A percentile compares a stretch with the other conserved stretches of the same genome.
These are phyloP conservation scores for Tipula confusa DNA, from an alignment of 2,888 invertebrate species.

Conservation along the genomic window DNA sequence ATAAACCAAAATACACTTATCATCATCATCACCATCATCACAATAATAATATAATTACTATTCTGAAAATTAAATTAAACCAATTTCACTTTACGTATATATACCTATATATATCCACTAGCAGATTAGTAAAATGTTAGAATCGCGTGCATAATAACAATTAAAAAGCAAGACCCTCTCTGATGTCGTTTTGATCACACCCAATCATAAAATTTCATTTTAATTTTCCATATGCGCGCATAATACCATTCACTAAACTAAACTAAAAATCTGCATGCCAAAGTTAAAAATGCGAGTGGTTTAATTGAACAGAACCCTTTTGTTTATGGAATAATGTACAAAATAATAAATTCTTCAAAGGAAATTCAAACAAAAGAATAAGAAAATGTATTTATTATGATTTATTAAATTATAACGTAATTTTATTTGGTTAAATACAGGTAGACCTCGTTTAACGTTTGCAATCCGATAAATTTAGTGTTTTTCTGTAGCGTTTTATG, in stretches of 20 bases:
- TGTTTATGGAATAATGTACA: background rate
- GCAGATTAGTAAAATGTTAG: background rate
- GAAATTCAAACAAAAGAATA: background rate
- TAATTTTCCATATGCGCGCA: background rate
- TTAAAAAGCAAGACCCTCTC: background rate
- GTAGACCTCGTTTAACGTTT: background rate
- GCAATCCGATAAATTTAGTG: too few species aligned
- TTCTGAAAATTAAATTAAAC: background rate
- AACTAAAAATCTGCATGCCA: background rate
- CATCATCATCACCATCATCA: background rate
- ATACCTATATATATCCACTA: background rate
- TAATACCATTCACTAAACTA: background rate
- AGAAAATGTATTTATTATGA: background rate
- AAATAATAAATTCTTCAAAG: background rate
- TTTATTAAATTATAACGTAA: background rate
- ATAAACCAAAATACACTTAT: background rate
- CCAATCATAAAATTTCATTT: background rate
- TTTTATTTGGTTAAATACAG: background rate
- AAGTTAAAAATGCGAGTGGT: background rate
- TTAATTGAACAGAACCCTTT: background rate
- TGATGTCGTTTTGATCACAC: background rate
- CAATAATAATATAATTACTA: background rate
- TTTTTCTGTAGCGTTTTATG: too few species aligned
- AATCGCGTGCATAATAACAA: constrained; percentile 12
- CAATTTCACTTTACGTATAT: background rate